Conservation (phyloP, 2,797 vertebrate genomes). For the Phrynocephalus vlangalii region DNA sequence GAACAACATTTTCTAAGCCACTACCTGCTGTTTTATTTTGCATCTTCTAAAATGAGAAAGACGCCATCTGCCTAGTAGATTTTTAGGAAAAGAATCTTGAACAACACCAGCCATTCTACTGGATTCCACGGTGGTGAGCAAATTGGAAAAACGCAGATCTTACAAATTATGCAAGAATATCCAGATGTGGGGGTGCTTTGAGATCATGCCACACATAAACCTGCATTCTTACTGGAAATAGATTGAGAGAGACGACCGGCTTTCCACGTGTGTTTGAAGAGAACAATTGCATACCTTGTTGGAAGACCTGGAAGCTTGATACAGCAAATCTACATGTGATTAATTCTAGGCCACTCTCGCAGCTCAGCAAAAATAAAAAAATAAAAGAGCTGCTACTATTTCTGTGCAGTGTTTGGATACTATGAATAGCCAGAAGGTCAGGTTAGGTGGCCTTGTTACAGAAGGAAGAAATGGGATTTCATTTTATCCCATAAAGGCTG, state of each 20-base stretch:
- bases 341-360: background rate
- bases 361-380: background rate
- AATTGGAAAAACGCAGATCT: constrained; percentile 2
- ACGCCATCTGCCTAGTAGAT: constrained; percentile 59
- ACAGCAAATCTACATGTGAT: background rate
- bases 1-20: constrained; percentile 64
- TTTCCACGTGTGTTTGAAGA: background rate
- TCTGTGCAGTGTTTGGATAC: too few species aligned
- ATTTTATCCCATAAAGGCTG: background rate
- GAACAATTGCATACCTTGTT: background rate
- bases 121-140: constrained; percentile 1
- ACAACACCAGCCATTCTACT: constrained; percentile 29
- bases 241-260: background rate
- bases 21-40: constrained; percentile 58
- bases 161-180: background rate
- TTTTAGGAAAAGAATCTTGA: constrained; percentile 12
- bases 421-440: background rate
- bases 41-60: constrained; percentile 62
- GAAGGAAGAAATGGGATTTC: background rate
- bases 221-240: background rate
- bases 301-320: background rate
- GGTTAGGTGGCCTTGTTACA: background rate
- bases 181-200: background rate
- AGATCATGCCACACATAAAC: background rate
- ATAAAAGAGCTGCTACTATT: background rate